These are phyloP conservation scores for Morone saxatilis DNA, from an alignment of 2,113 vertebrate species.

Conservation along the genomic window DNA sequence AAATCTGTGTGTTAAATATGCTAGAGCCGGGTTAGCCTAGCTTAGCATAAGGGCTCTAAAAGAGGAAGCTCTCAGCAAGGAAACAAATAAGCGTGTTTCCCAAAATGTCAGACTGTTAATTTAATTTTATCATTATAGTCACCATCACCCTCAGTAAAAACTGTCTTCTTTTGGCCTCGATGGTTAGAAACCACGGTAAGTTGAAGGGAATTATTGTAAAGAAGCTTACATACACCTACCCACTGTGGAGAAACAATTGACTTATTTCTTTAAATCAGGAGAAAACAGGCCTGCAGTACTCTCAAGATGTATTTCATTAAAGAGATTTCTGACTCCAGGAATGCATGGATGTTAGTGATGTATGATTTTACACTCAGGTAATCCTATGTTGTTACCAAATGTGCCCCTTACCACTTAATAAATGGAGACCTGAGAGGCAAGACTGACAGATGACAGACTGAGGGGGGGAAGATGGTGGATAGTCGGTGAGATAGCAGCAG, in stretches of 20 bases:
- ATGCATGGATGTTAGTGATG: slow-evolving; percentile 21
- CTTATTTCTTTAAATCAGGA: background rate
- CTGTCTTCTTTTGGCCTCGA: slow-evolving; percentile 18
- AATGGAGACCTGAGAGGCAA: slow-evolving; percentile 70
- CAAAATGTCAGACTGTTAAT: background rate
- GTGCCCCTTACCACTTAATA: slow-evolving; percentile 63
- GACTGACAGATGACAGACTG: slow-evolving; percentile 67
- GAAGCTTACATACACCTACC: slow-evolving; percentile 5
- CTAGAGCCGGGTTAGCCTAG: background rate
- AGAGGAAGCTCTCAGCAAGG: background rate
- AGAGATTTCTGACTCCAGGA: slow-evolving; percentile 7
- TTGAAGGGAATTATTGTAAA: slow-evolving; percentile 6
- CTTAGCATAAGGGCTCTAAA: background rate
- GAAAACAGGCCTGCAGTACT: slow-evolving; percentile 3
- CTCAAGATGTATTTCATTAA: background rate
- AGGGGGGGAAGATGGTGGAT: slow-evolving; percentile 56
- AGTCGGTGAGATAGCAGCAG: slow-evolving; percentile 72
- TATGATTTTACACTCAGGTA: slow-evolving; percentile 6
- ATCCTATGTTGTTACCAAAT: slow-evolving; percentile 34
- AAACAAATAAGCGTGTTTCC: background rate
- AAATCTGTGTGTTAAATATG: background rate
- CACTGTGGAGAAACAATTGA: slow-evolving; percentile 1
- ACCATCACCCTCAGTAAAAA: slow-evolving; percentile 51
- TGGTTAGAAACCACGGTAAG: background rate
- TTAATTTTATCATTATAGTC: slow-evolving; percentile 8